A percentile compares a stretch with the other conserved stretches of the same genome.
phyloP scores from a whole-genome alignment of 2,888 invertebrate genomes.

The Lasioglossum marginatum region DNA sequence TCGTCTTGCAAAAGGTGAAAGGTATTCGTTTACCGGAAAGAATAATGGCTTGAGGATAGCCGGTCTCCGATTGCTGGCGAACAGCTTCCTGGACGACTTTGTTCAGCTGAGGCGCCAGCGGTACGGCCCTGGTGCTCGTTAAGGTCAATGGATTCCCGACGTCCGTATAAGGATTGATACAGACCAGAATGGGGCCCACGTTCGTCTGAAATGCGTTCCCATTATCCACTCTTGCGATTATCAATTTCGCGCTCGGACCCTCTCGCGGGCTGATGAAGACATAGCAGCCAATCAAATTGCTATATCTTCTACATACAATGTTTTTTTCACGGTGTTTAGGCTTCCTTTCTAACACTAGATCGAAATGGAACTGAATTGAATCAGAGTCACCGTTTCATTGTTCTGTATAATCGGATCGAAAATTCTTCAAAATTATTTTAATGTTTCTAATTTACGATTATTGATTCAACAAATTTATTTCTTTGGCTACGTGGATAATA shows the following conservation, averaged over 20 bases:
- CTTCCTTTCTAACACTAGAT: background rate
- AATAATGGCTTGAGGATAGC: constrained; percentile 97
- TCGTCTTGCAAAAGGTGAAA: background rate
- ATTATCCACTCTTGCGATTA: constrained; percentile 28
- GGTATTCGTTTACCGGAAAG: constrained; percentile 88
- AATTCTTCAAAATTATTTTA: no score
- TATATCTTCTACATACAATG: background rate
- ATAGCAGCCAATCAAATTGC: background rate
- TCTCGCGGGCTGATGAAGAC: background rate
- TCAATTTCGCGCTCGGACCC: background rate
- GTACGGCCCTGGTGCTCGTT: constrained; percentile 91
- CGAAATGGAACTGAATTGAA: background rate
- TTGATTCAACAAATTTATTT: no score
- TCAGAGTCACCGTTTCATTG: background rate
- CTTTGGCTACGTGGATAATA: no score
- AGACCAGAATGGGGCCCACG: constrained; percentile 95
- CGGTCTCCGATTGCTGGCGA: constrained; percentile 96
- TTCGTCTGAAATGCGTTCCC: constrained; percentile 90
- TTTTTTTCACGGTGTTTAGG: background rate
- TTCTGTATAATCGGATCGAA: background rate
- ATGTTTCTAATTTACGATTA: no score
- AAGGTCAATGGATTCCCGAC: constrained; percentile 94
- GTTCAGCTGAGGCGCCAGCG: constrained; percentile 92
- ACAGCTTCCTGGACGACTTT: constrained; percentile 96
- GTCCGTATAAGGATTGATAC: constrained; percentile 95